These are phyloP conservation scores for Tinea trinotella DNA, from an alignment of 2,888 invertebrate species.

Conservation along the genomic window DNA sequence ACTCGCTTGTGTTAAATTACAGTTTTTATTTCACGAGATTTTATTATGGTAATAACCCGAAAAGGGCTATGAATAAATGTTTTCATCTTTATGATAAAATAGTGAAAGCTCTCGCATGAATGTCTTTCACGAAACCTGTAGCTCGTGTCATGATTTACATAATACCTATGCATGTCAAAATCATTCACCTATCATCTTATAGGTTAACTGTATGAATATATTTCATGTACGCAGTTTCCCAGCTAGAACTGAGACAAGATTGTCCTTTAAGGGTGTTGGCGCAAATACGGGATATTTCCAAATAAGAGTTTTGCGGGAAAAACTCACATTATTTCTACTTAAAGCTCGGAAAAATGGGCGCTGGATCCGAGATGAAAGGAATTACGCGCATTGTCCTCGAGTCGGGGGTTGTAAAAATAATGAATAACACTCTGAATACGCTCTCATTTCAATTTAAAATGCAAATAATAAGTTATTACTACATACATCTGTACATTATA, in stretches of 20 bases:
- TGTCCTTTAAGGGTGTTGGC: neutral
- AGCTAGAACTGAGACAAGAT: neutral
- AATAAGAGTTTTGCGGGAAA: conserved; percentile 13
- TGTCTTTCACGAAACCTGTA: neutral
- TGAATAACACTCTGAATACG: conserved; percentile 14
- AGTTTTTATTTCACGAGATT: conserved; percentile 53
- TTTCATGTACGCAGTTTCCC: neutral
- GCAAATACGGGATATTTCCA: conserved; percentile 14
- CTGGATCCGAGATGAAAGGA: conserved; percentile 16
- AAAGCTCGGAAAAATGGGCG: conserved; percentile 17
- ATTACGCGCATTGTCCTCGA: conserved; percentile 17
- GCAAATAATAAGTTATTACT: neutral
- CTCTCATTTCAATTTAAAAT: conserved; percentile 11
- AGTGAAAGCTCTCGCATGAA: conserved; percentile 17
- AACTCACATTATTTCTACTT: conserved; percentile 17
- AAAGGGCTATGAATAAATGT: conserved; percentile 43
- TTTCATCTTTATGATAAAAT: conserved; percentile 21
- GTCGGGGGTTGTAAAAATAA: conserved; percentile 15
- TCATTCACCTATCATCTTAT: no score
- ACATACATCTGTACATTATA: no score
- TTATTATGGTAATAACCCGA: conserved; percentile 56
- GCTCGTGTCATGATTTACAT: no score
- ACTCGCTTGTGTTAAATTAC: conserved; percentile 52
- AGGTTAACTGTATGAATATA: no score
- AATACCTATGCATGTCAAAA: no score